Base-by-base conservation (phyloP, 2,888 invertebrate genomes). In the Thysanoteuthis rhombus region DNA sequence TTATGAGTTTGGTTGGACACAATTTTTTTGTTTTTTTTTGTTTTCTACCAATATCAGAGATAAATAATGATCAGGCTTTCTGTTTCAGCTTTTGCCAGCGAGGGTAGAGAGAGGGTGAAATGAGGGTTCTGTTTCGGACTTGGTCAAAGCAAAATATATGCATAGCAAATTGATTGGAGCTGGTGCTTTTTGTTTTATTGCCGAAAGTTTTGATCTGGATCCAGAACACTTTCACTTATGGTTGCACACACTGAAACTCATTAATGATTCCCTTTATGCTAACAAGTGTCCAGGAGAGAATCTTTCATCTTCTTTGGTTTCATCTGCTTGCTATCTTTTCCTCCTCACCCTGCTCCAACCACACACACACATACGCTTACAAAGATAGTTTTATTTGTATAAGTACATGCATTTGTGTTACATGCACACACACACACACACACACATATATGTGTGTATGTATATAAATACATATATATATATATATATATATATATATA, bases 181-280 rank as follows among this genome's bases (percentile, higher is more conserved):
- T 36, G n/a, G 75, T 75, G n/a, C 75, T 75, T 75, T n/a, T 75
- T 75, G 75, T 75, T 75, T 75, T 75, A 75, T 75, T 75, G 75
- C 75, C 75, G 36, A 75, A 75, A 75, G 75, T 75, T 75, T 75
- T 75, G n/a, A 75, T 75, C 75, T 75, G 75, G 75, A 75, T 75
- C 36, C 75, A n/a, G 75, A n/a, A 75, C 75, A 75, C n/a, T 36
- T 75, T 75, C 75, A n/a, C 75, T 75, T 75, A 75, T 36, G n/a
- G 75, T 12, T n/a, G n/a, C 75, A 75, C n/a, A n/a, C 12, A 36
- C 36, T 75, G n/a, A 4, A 75, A 75, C 75, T 75, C n/a, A 75
- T 75, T 75, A 75, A 75, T n/a, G 75, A 75, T 75, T 75, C 75
- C n/a, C n/a, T 75, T 58, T 75, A 75, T 75, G 75, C 75, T n/a